These are phyloP conservation scores for Conus ventricosus DNA, from an alignment of 1,140 invertebrate species.

Conservation along the genomic window DNA sequence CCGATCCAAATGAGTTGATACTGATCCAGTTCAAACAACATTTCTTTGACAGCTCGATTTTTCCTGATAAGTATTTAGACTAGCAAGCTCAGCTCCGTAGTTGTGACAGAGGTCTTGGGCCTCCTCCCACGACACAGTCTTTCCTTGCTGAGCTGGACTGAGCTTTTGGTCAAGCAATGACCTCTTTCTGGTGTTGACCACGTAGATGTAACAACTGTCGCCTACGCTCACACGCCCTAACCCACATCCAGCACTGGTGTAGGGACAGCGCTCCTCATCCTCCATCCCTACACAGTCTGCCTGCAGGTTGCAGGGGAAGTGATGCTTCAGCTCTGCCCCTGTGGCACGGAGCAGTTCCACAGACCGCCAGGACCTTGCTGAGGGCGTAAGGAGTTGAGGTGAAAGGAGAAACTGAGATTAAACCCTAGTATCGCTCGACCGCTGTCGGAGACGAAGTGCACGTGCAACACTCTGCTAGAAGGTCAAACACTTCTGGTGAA, in stretches of 20 bases:
- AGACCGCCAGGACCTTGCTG: not conserved
- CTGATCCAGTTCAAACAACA: not conserved
- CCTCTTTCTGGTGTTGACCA: no score
- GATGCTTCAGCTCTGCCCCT: slow-evolving; percentile 6
- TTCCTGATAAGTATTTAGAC: not conserved
- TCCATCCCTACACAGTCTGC: slow-evolving; percentile 3
- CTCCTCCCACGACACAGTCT: not conserved
- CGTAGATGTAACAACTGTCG: not conserved
- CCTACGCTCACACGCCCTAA: not conserved
- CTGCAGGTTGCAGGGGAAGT: slow-evolving; percentile 15
- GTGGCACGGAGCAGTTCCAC: slow-evolving; percentile 29
- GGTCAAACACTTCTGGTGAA: not conserved
- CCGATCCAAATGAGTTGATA: not conserved
- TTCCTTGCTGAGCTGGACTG: not conserved
- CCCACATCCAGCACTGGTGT: slow-evolving; percentile 23
- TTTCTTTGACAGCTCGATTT: not conserved
- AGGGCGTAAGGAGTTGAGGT: not conserved
- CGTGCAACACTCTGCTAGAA: not conserved
- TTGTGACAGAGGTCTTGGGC: not conserved
- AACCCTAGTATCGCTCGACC: not conserved
- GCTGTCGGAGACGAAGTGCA: not conserved
- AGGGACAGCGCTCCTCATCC: slow-evolving; percentile 17
- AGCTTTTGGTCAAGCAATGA: no score
- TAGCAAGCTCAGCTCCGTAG: not conserved
- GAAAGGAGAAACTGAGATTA: slow-evolving; percentile 11